phyloP scores from a whole-genome alignment of 2,113 vertebrate species.

The Ursus arctos region DNA sequence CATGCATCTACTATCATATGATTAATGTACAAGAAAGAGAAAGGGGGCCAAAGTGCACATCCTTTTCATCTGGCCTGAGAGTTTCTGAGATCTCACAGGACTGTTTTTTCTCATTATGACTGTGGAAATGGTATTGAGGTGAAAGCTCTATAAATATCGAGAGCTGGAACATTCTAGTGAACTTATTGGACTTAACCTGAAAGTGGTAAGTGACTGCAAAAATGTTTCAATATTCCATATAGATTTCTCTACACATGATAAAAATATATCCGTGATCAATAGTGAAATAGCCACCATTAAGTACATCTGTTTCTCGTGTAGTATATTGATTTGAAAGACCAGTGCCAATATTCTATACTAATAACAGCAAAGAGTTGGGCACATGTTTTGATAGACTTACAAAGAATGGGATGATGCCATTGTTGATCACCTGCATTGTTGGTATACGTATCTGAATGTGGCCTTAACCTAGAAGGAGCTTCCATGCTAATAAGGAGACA shows the following conservation, averaged over 20 bases:
- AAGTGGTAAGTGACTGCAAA: neutral
- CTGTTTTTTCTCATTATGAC: neutral
- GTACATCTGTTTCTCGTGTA: neutral
- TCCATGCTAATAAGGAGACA: neutral
- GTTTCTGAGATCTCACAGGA: conserved; percentile 27
- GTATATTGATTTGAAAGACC: neutral
- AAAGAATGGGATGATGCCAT: neutral
- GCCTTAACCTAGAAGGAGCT: neutral
- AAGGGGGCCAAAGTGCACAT: neutral
- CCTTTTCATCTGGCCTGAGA: neutral
- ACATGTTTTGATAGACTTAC: neutral
- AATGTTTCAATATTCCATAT: conserved; percentile 10
- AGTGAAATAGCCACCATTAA: conserved; percentile 22
- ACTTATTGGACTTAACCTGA: neutral
- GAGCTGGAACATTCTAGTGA: conserved; percentile 16
- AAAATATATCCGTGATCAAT: conserved; percentile 22
- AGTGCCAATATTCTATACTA: neutral
- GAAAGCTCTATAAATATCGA: neutral
- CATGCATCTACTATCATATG: neutral
- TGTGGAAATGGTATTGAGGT: neutral
- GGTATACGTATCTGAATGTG: neutral
- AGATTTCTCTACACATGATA: conserved; percentile 35
- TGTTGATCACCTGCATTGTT: neutral
- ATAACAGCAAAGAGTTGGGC: neutral
- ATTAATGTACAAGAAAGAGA: neutral